phyloP scores from a whole-genome alignment of 2,888 invertebrate genomes.

The Pseudoips prasinana region DNA sequence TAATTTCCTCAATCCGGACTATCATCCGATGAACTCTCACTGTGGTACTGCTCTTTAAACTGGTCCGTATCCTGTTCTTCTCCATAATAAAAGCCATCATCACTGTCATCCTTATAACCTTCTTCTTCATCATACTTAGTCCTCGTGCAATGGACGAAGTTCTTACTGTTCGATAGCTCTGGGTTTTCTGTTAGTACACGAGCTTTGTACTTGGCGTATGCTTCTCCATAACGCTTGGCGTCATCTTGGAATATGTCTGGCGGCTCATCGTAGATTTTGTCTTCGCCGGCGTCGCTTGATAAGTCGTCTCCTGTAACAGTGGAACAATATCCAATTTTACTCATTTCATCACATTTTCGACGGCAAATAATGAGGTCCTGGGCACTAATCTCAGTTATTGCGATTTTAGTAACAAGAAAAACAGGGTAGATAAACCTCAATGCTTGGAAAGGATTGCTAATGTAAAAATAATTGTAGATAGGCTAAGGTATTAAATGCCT shows the following conservation, averaged over 20 bases:
- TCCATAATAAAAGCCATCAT: constrained; percentile 73
- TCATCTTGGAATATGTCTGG: constrained; percentile 69
- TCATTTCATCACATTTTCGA: too few species aligned
- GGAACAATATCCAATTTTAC: too few species aligned
- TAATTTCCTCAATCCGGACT: constrained; percentile 43
- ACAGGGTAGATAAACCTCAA: too few species aligned
- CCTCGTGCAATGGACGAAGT: constrained; percentile 45
- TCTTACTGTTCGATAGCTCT: constrained; percentile 35
- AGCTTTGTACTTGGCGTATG: constrained; percentile 86
- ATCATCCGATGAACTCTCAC: constrained; percentile 45
- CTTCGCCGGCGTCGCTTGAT: constrained; percentile 74
- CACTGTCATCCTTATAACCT: constrained; percentile 63
- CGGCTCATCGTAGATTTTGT: constrained; percentile 63
- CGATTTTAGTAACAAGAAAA: too few species aligned
- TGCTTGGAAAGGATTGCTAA: too few species aligned
- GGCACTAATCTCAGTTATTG: background rate
- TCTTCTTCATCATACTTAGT: constrained; percentile 39
- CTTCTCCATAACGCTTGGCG: constrained; percentile 83
- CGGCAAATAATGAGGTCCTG: background rate
- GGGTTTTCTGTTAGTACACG: constrained; percentile 56
- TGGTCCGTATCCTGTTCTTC: constrained; percentile 64
- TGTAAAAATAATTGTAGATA: too few species aligned
- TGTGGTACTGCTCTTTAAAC: constrained; percentile 54
- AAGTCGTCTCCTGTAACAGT: constrained; percentile 60
- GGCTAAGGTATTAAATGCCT: too few species aligned